Evolutionary conservation across 2,888 invertebrate genomes (phyloP), one percentile per base, ranked within the genome.

Genomic region (Aplocera efformata): DNA sequence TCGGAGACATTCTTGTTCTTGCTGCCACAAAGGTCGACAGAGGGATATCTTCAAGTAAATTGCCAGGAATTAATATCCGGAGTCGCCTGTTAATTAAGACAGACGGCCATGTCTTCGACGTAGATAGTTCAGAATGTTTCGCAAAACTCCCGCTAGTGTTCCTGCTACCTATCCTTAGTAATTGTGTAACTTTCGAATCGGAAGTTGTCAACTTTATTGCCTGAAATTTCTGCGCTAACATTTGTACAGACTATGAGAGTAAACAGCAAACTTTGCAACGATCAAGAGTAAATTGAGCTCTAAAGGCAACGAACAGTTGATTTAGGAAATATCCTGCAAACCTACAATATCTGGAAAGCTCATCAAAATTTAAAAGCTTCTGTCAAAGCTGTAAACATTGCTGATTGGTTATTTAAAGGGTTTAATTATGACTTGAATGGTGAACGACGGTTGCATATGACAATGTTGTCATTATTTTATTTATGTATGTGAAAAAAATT

Each of bases 31-130:
- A 60, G 58, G 57, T 58, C 60, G 50, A 43, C 49, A 43, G 55
- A 48, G 50, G 51, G 59, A 53, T 56, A 58, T 53, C 59, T 60
- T 57, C 58, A 58, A 57, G 63, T 66, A 64, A 73, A 71, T 68
- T 63, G 61, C 65, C 49, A 55, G 60, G 63, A 72, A 75, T 72
- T 76, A 72, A 74, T 77, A 73, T 69, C 68, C 64, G 63, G 58
- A 58, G 56, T 58, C 60, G 64, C 55, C 54, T 62, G 67, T 66
- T 72, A 71, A 75, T 74, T 73, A 69, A 71, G 65, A 61, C 61
- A 52, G 63, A 63, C 56, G 58, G 45, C 28, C 40, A 56, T 60
- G 60, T 53, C 60, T 56, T 62, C 62, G 61, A 60, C 60, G 53
- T 56, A 60, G 62, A 67, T 48, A 48, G 51, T 51, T 51, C 34